phyloP scores from a whole-genome alignment of 2,888 invertebrate species.

The Graphium colonna region DNA sequence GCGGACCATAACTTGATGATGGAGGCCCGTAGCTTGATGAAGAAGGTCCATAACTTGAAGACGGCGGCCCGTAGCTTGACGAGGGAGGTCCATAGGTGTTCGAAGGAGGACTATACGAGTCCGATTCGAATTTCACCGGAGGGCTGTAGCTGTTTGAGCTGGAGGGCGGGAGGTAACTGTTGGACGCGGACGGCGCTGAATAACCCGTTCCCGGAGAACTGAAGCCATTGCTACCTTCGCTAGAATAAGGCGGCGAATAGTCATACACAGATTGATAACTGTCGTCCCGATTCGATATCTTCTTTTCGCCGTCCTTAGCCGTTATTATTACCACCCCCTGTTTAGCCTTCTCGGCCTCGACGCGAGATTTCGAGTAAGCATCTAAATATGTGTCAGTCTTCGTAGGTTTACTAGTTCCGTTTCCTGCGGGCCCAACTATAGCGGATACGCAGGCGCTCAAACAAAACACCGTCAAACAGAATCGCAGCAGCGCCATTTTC shows the following conservation, averaged over 20 bases:
- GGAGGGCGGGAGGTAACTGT: conserved; percentile 47
- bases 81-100: conserved; percentile 58
- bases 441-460: conserved; percentile 54
- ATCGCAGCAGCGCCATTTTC: conserved; percentile 51
- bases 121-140: conserved; percentile 54
- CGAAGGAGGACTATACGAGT: too few species aligned
- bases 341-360: conserved; percentile 68
- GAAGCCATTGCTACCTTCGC: conserved; percentile 45
- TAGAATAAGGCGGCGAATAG: conserved; percentile 61
- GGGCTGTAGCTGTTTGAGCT: conserved; percentile 53
- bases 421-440: conserved; percentile 59
- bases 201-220: conserved; percentile 49
- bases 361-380: conserved; percentile 81
- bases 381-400: conserved; percentile 83
- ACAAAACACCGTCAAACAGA: conserved; percentile 46
- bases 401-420: conserved; percentile 49
- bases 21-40: conserved; percentile 54
- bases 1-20: conserved; percentile 64
- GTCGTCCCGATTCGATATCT: conserved; percentile 69
- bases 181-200: conserved; percentile 36
- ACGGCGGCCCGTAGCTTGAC: conserved; percentile 44
- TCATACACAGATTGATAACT: conserved; percentile 65
- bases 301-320: conserved; percentile 71
- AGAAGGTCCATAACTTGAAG: conserved; percentile 56
- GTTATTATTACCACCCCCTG: conserved; percentile 68